These are phyloP conservation scores for Abramis brama DNA, from an alignment of 2,113 vertebrate species.

Conservation along the genomic window DNA sequence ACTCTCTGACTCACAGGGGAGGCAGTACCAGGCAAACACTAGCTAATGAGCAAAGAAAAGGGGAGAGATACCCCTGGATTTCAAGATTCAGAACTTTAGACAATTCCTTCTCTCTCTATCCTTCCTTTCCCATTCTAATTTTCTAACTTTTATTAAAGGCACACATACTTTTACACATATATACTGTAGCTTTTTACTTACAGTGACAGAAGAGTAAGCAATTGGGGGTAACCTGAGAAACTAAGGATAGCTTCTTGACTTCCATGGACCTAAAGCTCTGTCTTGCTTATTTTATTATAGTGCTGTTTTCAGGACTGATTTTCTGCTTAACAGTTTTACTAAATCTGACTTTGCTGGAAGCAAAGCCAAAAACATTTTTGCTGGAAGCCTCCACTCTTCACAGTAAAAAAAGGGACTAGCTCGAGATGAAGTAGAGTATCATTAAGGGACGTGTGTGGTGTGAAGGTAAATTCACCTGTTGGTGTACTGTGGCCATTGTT, in stretches of 20 bases:
- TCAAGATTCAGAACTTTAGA: neutral
- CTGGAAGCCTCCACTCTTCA: neutral
- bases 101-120: neutral
- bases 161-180: neutral
- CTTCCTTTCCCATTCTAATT: neutral
- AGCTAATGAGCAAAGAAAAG: conserved; percentile 12
- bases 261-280: neutral
- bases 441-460: too few species aligned
- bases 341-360: neutral
- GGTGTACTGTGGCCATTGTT: conserved; percentile 62
- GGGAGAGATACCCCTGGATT: neutral
- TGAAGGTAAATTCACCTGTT: conserved; percentile 66
- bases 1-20: neutral
- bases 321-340: neutral
- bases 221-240: neutral
- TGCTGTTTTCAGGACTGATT: neutral
- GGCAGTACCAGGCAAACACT: conserved; percentile 5
- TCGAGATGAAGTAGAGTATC: neutral
- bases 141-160: neutral
- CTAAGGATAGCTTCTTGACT: neutral
- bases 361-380: too few species aligned
- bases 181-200: neutral
- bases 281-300: neutral
- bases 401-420: neutral
- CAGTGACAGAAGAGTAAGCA: neutral